These are phyloP conservation scores for Mylabris phalerata DNA, from an alignment of 1,140 invertebrate genomes.

Conservation along the genomic window DNA sequence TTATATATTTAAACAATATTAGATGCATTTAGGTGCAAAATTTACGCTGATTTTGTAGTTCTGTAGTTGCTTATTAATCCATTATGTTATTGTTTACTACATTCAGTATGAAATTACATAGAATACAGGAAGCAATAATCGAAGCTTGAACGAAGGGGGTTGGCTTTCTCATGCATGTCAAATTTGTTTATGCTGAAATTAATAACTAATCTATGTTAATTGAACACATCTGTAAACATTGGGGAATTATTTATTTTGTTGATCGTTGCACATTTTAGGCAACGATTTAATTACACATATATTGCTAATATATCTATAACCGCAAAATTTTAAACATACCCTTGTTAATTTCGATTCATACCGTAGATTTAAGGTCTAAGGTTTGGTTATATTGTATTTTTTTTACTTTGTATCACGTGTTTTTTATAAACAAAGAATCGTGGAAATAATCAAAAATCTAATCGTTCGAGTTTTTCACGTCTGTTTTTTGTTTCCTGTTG, in stretches of 20 bases:
- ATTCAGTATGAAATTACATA: slow-evolving; percentile 14
- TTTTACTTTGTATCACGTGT: too few relatives aligned
- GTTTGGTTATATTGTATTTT: too few relatives aligned
- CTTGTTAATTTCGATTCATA: too few relatives aligned
- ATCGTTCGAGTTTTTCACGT: too few relatives aligned
- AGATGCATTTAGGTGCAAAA: slow-evolving; percentile 1
- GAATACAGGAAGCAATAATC: slow-evolving; percentile 16
- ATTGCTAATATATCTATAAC: too few relatives aligned
- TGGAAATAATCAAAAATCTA: too few relatives aligned
- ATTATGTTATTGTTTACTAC: slow-evolving; percentile 16
- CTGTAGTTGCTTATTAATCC: slow-evolving; percentile 13
- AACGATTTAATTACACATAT: too few relatives aligned
- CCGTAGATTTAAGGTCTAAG: too few relatives aligned
- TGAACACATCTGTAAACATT: slow-evolving; percentile 8
- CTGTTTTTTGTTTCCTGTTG: too few relatives aligned
- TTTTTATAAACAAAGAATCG: too few relatives aligned
- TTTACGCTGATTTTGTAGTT: slow-evolving; percentile 8
- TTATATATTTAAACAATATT: not conserved
- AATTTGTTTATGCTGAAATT: slow-evolving; percentile 14
- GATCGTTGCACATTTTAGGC: not conserved
- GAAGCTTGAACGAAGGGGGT: slow-evolving; percentile 6
- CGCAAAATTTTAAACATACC: too few relatives aligned
- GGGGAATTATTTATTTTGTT: slow-evolving; percentile 11
- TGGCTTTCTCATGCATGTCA: slow-evolving; percentile 13
- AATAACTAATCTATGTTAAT: slow-evolving; percentile 15